A percentile compares a stretch with the other conserved stretches of the same genome.
These are phyloP conservation scores for Epistrophe eligans DNA, from an alignment of 2,888 invertebrate species.

Conservation along the genomic window DNA sequence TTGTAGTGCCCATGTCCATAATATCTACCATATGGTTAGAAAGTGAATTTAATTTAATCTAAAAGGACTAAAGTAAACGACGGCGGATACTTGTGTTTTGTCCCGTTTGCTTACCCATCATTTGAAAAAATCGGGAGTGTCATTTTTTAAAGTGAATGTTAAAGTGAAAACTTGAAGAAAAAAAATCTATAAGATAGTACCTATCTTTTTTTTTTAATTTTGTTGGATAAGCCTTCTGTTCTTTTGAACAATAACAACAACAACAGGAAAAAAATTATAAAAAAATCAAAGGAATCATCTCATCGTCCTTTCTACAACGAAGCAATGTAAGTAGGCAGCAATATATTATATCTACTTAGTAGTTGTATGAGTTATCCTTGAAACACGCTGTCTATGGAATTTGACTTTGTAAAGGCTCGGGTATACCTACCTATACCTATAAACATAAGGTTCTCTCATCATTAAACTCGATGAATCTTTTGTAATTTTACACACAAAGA, in stretches of 20 bases:
- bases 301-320: conserved; percentile 65
- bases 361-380: conserved; percentile 61
- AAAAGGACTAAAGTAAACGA: conserved; percentile 56
- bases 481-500: conserved; percentile 59
- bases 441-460: conserved; percentile 69
- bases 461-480: conserved; percentile 73
- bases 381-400: conserved; percentile 34
- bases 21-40: conserved; percentile 58
- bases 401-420: conserved; percentile 62
- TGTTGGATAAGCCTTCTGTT: conserved; percentile 56
- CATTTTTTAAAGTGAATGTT: conserved; percentile 29
- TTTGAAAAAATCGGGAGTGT: conserved; percentile 48
- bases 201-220: conserved; percentile 34
- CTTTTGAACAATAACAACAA: conserved; percentile 46
- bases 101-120: neutral
- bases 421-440: neutral
- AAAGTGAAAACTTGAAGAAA: conserved; percentile 48
- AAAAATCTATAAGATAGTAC: conserved; percentile 14
- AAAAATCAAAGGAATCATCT: conserved; percentile 48
- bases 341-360: neutral
- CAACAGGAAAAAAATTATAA: conserved; percentile 22
- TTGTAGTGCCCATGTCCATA: conserved; percentile 34
- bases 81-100: conserved; percentile 48
- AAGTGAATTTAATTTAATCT: conserved; percentile 50
- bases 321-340: conserved; percentile 67